These are phyloP conservation scores for Eospalax fontanierii DNA, from an alignment of 2,797 vertebrate species.

Conservation along the genomic window DNA sequence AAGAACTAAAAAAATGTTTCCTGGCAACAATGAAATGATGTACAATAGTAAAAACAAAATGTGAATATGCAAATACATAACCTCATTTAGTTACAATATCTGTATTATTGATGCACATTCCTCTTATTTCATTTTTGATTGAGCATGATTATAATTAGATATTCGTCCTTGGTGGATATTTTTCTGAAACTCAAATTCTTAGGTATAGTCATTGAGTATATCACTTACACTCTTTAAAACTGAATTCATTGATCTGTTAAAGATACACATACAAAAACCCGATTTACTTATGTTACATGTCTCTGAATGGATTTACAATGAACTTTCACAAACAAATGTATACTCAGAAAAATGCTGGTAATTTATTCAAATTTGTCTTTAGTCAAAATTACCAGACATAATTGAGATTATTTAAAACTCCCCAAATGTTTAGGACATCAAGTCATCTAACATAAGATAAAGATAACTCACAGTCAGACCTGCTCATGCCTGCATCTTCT, in stretches of 20 bases:
- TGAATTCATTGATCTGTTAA: neutral
- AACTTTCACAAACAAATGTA: neutral
- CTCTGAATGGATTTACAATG: neutral
- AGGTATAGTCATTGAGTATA: neutral
- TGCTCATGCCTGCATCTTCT: neutral
- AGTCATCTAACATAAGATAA: neutral
- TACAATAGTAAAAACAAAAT: neutral
- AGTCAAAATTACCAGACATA: neutral
- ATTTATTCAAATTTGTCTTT: constrained; percentile 34
- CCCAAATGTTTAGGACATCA: neutral
- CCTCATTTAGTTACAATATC: neutral
- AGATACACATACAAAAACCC: neutral
- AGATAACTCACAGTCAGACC: neutral
- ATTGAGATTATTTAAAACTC: neutral
- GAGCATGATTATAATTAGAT: neutral
- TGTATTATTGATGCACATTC: neutral
- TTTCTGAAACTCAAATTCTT: constrained; percentile 33
- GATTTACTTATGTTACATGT: neutral
- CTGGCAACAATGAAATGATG: neutral
- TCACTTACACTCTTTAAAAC: neutral
- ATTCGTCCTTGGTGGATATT: neutral
- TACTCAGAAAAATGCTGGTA: neutral
- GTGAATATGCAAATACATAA: neutral
- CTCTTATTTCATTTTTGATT: constrained; percentile 4
- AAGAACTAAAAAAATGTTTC: neutral